Conservation (phyloP, 2,113 vertebrate species). For the Phylloscopus trochilus region DNA sequence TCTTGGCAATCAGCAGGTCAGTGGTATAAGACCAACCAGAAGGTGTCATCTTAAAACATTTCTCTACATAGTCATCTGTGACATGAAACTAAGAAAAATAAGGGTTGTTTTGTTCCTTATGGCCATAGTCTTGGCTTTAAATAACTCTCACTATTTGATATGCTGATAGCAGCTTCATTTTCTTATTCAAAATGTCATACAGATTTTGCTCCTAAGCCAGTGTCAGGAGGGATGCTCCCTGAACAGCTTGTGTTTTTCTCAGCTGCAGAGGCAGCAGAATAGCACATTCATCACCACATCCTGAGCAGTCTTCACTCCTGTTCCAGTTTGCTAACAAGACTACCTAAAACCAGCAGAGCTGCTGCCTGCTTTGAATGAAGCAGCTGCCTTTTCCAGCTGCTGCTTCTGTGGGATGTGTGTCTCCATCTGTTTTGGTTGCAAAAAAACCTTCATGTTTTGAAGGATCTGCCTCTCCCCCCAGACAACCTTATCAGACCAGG, state of each 20-base stretch:
- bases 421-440: background rate
- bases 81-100: background rate
- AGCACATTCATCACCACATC: background rate
- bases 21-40: background rate
- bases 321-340: background rate
- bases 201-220: background rate
- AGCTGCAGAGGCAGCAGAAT: background rate
- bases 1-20: background rate
- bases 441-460: background rate
- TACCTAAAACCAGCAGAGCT: background rate
- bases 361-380: background rate
- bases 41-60: background rate
- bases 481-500: background rate
- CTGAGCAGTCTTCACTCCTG: background rate
- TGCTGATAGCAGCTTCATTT: background rate
- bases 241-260: background rate
- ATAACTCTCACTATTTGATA: background rate
- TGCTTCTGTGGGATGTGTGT: background rate
- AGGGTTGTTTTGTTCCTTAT: background rate
- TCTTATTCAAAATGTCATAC: background rate
- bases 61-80: background rate
- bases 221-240: background rate
- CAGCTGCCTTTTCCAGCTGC: conserved; percentile 10
- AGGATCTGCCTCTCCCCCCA: background rate
- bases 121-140: background rate